Evolutionary conservation across 1,140 invertebrate genomes (phyloP), one percentile per base, ranked within the genome.

Genomic region (Oryctes rhinoceros): DNA sequence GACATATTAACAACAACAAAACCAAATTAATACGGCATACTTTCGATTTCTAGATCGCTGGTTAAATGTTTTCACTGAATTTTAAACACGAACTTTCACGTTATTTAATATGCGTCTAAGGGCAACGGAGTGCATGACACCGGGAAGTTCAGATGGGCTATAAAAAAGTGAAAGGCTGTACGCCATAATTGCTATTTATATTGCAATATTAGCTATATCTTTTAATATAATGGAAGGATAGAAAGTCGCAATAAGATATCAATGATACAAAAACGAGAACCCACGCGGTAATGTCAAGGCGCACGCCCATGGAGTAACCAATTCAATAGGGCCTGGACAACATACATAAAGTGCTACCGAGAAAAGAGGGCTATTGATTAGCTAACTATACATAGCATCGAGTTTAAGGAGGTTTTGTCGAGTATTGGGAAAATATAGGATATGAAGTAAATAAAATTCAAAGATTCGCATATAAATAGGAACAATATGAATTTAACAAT

Each of bases 321-420:
- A 81, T 79, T 80, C 74, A 76, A 81, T 78, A 79, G 82, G 75
- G 76, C 48, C 81, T 80, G 78, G 79, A 49, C 77, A 82, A 79
- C 79, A 77, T 79, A 79, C 81, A 83, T 83, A 83, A 84, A 83
- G 83, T 83, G 83, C 83, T 82, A 82, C 83, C 80, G 75, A 78
- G 82, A 80, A 81, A 83, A 82, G 82, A 83, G 82, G 82, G 83
- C 76, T 84, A 84, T 84, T 81, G 84, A 84, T 84, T 84, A 81
- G 80, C 77, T 80, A 80, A 79, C 59, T 80, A 79, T 11, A 59
- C 39, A 76, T 4, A 39, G 15, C 18, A 49, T 30, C 5, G 13
- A 15, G 30, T 9, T 35, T 30, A 62, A 79, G 24, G 4, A 30
- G 24, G 9, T 35, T 9, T 71, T 71, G 11, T 71, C 11, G 11